Evolutionary conservation across 2,797 vertebrate genomes (phyloP).

Genomic region (Luscinia megarhynchos): DNA sequence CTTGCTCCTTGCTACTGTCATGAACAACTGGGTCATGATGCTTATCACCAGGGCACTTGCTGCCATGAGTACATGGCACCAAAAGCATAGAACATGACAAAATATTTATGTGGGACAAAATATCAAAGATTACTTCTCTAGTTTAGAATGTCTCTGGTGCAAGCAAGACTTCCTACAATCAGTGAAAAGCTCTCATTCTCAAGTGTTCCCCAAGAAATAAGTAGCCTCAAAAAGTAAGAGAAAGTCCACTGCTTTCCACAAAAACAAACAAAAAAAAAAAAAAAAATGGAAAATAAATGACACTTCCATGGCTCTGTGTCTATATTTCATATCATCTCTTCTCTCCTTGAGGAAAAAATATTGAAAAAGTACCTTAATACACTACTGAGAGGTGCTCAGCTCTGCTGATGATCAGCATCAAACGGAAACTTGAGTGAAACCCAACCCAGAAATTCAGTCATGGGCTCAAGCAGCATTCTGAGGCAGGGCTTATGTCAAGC

Average conservation of each 20-base stretch:
- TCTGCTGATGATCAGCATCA: background rate
- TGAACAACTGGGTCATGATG: fast-evolving
- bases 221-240: background rate
- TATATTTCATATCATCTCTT: background rate
- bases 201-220: background rate
- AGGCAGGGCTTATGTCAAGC: background rate
- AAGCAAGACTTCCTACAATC: background rate
- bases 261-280: background rate
- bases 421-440: background rate
- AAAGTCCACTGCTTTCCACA: background rate
- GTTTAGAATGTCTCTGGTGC: background rate
- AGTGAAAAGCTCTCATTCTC: background rate
- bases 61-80: background rate
- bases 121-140: background rate
- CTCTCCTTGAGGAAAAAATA: background rate
- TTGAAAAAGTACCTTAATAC: background rate
- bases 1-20: background rate
- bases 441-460: background rate
- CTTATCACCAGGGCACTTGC: background rate
- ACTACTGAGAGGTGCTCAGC: background rate
- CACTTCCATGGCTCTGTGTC: background rate
- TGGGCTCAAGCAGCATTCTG: background rate
- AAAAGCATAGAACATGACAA: background rate
- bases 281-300: fast-evolving
- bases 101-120: background rate